These are phyloP conservation scores for Sialia sialis DNA, from an alignment of 2,113 vertebrate species.

Conservation along the genomic window DNA sequence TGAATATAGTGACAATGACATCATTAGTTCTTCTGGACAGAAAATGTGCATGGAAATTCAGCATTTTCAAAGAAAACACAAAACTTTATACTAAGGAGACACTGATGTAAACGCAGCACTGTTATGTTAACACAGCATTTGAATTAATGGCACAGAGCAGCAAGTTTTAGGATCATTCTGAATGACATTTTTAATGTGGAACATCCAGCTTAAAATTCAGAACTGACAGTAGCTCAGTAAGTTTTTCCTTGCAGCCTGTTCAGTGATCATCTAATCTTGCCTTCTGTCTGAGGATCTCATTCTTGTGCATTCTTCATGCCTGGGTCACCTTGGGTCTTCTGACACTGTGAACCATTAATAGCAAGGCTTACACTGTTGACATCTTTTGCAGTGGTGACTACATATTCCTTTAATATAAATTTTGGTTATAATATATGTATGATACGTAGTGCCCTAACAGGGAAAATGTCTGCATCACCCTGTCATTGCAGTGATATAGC, in stretches of 20 bases:
- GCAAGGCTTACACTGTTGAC: not conserved
- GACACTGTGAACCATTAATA: not conserved
- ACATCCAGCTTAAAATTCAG: not conserved
- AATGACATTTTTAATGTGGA: not conserved
- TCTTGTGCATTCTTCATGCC: not conserved
- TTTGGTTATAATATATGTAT: not conserved
- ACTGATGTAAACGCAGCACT: not conserved
- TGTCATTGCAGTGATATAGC: not conserved
- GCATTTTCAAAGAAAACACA: not conserved
- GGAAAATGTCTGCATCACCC: not conserved
- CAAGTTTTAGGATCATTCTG: not conserved
- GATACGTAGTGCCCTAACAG: not conserved
- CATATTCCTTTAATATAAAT: conserved; percentile 4
- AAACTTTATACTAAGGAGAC: not conserved
- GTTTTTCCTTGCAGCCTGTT: not conserved
- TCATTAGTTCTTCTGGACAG: not conserved
- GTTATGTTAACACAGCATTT: not conserved
- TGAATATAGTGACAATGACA: not conserved
- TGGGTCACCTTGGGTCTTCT: not conserved
- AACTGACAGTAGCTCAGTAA: not conserved
- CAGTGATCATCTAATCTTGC: not conserved
- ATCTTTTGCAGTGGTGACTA: not conserved
- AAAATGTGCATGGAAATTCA: not conserved
- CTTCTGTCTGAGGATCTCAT: not conserved
- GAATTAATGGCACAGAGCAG: not conserved